These are phyloP conservation scores for Platypus cylindrus DNA, from an alignment of 2,888 invertebrate genomes.

Conservation along the genomic window DNA sequence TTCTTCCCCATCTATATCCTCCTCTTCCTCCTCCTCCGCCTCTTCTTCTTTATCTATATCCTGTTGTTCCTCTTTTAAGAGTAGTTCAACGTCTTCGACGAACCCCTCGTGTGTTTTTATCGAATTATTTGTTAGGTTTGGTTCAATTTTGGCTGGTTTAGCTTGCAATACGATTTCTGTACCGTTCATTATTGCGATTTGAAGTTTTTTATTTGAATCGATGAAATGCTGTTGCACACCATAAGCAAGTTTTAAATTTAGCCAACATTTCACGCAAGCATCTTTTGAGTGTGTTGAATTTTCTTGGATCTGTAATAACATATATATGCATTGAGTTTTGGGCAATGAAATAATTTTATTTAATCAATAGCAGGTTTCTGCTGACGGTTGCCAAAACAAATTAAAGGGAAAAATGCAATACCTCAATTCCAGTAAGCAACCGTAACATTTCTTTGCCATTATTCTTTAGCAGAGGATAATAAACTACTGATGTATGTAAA, in stretches of 20 bases:
- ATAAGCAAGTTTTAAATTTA: slow-evolving; percentile 21
- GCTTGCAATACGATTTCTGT: slow-evolving; percentile 3
- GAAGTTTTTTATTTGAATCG: slow-evolving; percentile 17
- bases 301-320: slow-evolving; percentile 5
- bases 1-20: slow-evolving; percentile 4
- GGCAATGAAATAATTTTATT: too few relatives aligned
- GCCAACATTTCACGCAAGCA: slow-evolving; percentile 21
- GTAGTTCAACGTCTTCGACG: slow-evolving; percentile 3
- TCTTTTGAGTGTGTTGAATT: slow-evolving; percentile 11
- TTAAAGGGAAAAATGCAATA: too few relatives aligned
- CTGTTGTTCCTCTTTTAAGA: slow-evolving; percentile 5
- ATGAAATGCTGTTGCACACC: slow-evolving; percentile 22
- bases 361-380: slow-evolving; percentile 1
- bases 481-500: slow-evolving; percentile 18
- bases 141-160: slow-evolving; percentile 2
- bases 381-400: slow-evolving; percentile 1
- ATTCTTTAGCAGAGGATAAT: slow-evolving; percentile 20
- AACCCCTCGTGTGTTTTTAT: neutral
- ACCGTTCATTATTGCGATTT: slow-evolving; percentile 4
- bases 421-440: slow-evolving; percentile 24
- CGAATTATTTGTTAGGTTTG: slow-evolving; percentile 1
- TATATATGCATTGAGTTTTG: too few relatives aligned
- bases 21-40: neutral
- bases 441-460: slow-evolving; percentile 21
- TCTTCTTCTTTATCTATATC: slow-evolving; percentile 4